Conservation (phyloP, 1,140 invertebrate genomes). For the Drosophila dunni region DNA sequence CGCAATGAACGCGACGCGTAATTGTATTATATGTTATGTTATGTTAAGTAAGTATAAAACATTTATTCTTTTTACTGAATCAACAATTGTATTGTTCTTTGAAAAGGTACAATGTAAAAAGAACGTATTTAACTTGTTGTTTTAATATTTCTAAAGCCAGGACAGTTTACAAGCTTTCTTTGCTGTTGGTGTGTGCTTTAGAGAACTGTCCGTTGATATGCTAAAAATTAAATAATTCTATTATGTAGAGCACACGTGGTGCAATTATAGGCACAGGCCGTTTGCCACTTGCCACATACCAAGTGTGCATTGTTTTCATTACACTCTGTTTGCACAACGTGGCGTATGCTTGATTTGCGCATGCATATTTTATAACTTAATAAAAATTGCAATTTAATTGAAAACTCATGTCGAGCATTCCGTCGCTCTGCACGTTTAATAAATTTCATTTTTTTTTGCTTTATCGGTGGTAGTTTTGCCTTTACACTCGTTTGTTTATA, state of each 20-base stretch:
- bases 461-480: slow-evolving; percentile 71
- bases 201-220: slow-evolving; percentile 26
- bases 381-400: slow-evolving; percentile 57
- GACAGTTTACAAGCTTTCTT: slow-evolving; percentile 1
- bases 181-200: neutral
- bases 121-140: slow-evolving; percentile 7
- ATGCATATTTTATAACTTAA: slow-evolving; percentile 39
- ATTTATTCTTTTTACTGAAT: slow-evolving; percentile 23
- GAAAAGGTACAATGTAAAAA: slow-evolving; percentile 50
- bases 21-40: slow-evolving; percentile 8
- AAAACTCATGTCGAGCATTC: slow-evolving; percentile 49
- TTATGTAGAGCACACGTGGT: slow-evolving; percentile 13
- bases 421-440: slow-evolving; percentile 46
- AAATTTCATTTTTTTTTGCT: slow-evolving; percentile 57
- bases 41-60: slow-evolving; percentile 28
- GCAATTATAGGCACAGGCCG: slow-evolving; percentile 1
- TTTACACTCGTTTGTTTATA: neutral
- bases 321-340: slow-evolving; percentile 20
- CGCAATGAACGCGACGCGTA: slow-evolving; percentile 32
- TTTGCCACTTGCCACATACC: neutral
- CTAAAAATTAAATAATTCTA: slow-evolving; percentile 29
- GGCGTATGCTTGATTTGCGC: slow-evolving; percentile 12
- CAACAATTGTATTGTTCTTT: slow-evolving; percentile 51
- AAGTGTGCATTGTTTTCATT: slow-evolving; percentile 12
- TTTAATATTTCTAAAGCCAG: slow-evolving; percentile 21